These are phyloP conservation scores for Ceuthmochares aereus DNA, from an alignment of 2,113 vertebrate genomes.

Conservation along the genomic window DNA sequence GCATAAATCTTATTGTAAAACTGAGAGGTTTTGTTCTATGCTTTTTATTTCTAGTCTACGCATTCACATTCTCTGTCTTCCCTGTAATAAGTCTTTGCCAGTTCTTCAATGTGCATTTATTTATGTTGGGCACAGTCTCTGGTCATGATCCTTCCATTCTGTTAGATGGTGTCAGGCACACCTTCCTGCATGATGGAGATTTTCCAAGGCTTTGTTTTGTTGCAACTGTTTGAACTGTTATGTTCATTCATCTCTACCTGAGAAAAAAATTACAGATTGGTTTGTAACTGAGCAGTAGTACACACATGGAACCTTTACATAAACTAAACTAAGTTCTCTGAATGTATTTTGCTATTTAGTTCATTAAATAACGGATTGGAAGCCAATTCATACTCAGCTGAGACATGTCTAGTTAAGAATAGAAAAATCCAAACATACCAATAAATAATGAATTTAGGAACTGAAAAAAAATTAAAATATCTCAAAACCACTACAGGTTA, in stretches of 20 bases:
- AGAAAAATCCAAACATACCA: background rate
- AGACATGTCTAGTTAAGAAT: background rate
- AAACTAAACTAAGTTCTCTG: conserved; percentile 12
- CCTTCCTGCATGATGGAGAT: background rate
- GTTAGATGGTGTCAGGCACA: background rate
- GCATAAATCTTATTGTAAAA: background rate
- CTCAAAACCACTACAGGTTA: conserved; percentile 36
- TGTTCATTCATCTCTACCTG: conserved; percentile 1
- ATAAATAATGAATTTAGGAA: conserved; percentile 55
- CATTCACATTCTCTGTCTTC: background rate
- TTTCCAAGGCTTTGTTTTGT: background rate
- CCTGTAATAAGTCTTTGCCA: background rate
- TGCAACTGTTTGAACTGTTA: no score
- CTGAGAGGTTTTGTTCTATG: background rate
- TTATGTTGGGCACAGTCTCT: background rate
- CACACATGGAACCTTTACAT: conserved; percentile 7
- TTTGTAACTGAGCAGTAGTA: conserved; percentile 18
- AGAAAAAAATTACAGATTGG: background rate
- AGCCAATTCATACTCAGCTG: conserved; percentile 46
- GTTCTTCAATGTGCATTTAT: background rate
- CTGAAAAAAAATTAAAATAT: conserved; percentile 35
- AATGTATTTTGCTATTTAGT: conserved; percentile 32
- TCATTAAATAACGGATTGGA: conserved; percentile 54
- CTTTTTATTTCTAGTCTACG: background rate
- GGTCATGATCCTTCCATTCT: background rate